These are phyloP conservation scores for Platypus cylindrus DNA, from an alignment of 2,888 invertebrate species.

Conservation along the genomic window DNA sequence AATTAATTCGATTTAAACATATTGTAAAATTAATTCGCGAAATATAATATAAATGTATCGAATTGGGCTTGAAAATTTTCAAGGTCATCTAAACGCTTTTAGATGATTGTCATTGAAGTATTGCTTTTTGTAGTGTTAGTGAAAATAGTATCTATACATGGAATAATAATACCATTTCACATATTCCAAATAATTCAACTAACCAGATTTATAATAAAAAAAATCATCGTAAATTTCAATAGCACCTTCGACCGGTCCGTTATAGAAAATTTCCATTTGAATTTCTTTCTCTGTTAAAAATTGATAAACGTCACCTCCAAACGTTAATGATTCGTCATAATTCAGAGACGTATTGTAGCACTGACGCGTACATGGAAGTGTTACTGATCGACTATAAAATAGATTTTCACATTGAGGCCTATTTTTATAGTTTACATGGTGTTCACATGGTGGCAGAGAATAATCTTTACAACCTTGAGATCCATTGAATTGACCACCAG, in stretches of 20 bases:
- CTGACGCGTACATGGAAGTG: constrained; percentile 10
- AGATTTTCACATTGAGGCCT: constrained; percentile 9
- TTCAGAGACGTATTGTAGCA: constrained; percentile 9
- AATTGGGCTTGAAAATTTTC: no score
- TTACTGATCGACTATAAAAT: not conserved
- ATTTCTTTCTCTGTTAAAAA: constrained; percentile 44
- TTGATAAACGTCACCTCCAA: constrained; percentile 10
- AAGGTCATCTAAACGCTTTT: no score
- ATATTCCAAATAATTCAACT: no score
- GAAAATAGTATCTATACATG: no score
- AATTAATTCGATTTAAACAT: no score
- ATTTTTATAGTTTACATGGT: constrained; percentile 5
- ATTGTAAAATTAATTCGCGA: no score
- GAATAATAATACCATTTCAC: not conserved
- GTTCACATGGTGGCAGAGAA: constrained; percentile 14
- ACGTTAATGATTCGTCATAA: constrained; percentile 13
- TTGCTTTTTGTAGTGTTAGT: no score
- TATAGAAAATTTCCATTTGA: constrained; percentile 52
- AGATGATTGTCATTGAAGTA: no score
- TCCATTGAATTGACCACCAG: constrained; percentile 62
- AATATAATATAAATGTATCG: no score
- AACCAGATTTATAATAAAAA: constrained; percentile 13
- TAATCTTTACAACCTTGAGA: constrained; percentile 15
- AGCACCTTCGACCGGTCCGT: constrained; percentile 13
- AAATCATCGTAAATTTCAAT: constrained; percentile 13